phyloP scores from a whole-genome alignment of 1,140 invertebrate genomes.

The Rhyzopertha dominica region DNA sequence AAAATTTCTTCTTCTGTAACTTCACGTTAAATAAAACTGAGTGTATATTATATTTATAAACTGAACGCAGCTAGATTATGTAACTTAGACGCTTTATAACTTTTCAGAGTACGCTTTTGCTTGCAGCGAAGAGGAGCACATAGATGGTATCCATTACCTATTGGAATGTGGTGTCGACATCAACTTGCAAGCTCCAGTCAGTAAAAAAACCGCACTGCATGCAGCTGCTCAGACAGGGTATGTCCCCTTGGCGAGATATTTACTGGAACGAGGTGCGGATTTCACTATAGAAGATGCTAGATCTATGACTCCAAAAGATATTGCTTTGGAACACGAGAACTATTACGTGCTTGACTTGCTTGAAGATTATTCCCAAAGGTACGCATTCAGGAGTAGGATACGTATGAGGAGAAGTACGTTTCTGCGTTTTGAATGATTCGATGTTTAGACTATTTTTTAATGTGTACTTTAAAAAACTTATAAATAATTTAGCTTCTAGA shows the following conservation, averaged over 20 bases:
- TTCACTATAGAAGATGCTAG: conserved; percentile 9
- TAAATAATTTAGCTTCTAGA: too few species aligned
- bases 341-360: conserved; percentile 9
- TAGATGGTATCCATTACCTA: conserved; percentile 7
- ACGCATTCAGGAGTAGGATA: not conserved
- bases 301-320: conserved; percentile 13
- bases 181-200: conserved; percentile 5
- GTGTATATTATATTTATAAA: too few species aligned
- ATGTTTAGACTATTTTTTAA: too few species aligned
- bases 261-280: conserved; percentile 19
- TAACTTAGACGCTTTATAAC: too few species aligned
- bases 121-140: conserved; percentile 3
- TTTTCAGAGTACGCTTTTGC: too few species aligned
- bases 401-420: conserved; percentile 3
- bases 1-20: too few species aligned
- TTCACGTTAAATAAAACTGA: too few species aligned
- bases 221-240: conserved; percentile 24
- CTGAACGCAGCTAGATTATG: too few species aligned
- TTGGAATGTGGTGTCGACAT: conserved; percentile 15
- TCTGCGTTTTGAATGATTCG: too few species aligned
- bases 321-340: conserved; percentile 23
- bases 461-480: too few species aligned
- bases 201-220: conserved; percentile 25
- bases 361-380: conserved; percentile 2
- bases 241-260: conserved; percentile 14